Base-by-base conservation (phyloP, 1,140 invertebrate genomes). In the Drosophila fuyamai region DNA sequence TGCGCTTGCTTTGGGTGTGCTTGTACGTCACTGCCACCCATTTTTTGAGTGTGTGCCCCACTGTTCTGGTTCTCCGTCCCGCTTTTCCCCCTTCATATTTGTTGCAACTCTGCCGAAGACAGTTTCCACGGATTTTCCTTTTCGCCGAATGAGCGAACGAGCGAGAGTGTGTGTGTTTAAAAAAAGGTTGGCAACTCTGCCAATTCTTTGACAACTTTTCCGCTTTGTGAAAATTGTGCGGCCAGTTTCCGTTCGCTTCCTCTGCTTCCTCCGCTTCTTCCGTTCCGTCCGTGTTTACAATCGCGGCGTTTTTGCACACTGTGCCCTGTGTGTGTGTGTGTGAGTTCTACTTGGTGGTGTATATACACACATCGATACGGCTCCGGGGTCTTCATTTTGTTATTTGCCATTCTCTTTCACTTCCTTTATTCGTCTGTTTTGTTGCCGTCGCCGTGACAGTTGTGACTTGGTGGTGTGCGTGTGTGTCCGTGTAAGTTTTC, bases 341-440 rank as follows among this genome's bases (percentile, higher is more conserved):
- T 62, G 43, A 18, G 44, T 77, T 78, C 27, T 73, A 60, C 41
- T 65, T 79, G 65, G 56, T 54, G 29, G 44, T 71, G 73, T 86
- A 48, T 66, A 66, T 63, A 55, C 73, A 72, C 71, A 75, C 73
- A 53, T 65, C 54, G 48, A 67, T 62, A 62, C 55, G 23, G 14
- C 13, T 47, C 23, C 38, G 41, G 32, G 46, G 66, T 70, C 79
- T 83, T 89, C 83, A 88, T 88, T 86, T 88, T 79, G 83, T 77
- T 89, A 82, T 86, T 85, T 59, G 79, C 60, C 56, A 88, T 86
- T 86, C 67, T 76, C 83, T 86, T 86, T 89, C 82, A 82, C 71
- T 88, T 89, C 84, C 83, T 89, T 89, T 89, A 80, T 89, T 72
- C 72, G 79, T 68, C 47, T 76, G 71, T 83, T 88, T 86, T 71